Evolutionary conservation across 2,888 invertebrate species (phyloP).

Genomic region (Halocaridina rubra): DNA sequence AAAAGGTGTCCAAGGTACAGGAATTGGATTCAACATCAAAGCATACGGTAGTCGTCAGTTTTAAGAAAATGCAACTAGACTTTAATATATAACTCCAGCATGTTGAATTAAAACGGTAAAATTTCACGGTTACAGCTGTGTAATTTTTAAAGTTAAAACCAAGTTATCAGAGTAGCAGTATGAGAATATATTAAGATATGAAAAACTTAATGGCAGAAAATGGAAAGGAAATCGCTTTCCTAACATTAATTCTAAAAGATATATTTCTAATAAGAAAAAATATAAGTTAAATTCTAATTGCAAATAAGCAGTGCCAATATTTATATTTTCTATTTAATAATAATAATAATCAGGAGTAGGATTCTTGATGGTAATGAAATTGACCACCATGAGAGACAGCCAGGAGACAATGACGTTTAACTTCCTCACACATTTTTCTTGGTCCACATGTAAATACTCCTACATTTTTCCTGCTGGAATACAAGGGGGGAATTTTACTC

Average conservation of each 20-base stretch:
- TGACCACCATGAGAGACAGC: constrained; percentile 27
- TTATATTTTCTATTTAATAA: neutral
- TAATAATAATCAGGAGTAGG: constrained; percentile 31
- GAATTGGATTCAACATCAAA: too few species aligned
- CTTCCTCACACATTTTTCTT: constrained; percentile 19
- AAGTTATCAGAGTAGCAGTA: too few species aligned
- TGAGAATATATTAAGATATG: neutral
- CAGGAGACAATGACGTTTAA: constrained; percentile 14
- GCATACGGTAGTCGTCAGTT: too few species aligned
- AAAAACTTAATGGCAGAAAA: too few species aligned
- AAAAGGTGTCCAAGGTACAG: too few species aligned
- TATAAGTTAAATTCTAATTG: neutral
- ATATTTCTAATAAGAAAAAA: neutral
- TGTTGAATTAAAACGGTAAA: too few species aligned
- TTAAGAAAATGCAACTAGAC: too few species aligned
- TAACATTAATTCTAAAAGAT: too few species aligned
- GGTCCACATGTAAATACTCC: constrained; percentile 54
- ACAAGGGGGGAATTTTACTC: neutral
- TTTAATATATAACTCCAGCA: too few species aligned
- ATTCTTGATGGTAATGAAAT: constrained; percentile 44
- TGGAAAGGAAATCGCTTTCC: too few species aligned
- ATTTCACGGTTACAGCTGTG: too few species aligned
- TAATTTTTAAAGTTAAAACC: too few species aligned
- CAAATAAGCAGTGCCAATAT: neutral
- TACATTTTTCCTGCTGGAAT: constrained; percentile 7